Base-by-base conservation (phyloP, 2,888 invertebrate genomes). In the Melitaea athalia region DNA sequence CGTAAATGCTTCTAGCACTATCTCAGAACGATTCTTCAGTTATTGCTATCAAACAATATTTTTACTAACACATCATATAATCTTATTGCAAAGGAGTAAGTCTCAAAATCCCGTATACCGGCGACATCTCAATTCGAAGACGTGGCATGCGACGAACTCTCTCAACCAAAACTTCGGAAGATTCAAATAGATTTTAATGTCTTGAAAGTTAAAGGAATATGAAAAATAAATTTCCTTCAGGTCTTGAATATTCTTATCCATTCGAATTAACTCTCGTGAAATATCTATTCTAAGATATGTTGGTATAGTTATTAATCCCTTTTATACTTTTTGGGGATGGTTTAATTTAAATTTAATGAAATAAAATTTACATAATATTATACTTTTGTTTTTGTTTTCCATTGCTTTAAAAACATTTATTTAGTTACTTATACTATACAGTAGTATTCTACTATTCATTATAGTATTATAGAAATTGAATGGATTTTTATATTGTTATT, bases 1-100 rank as follows among this genome's bases (percentile, higher is more conserved):
- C 80, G 81, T 81, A 84, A 87, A 85, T 83, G 82, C 82, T 82
- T 78, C 69, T 77, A 81, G 77, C 82, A 77, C 70, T 81, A 79
- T 81, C 79, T 79, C 81, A 80, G 79, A 81, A 78, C 80, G 76
- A 84, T 81, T 81, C 79, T 77, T 59, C 74, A 17, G 5, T 71
- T n/a, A 77, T 65, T 71, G 59, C 61, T 60, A 67, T 63, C 43
- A 42, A 65, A 64, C 49, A 61, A 63, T 53, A 49, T 69, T 65
- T 24, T 14, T 14, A 43, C 33, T 24, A 52, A 24, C 57, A 45
- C 4, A 12, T 33, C 55, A 57, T 43, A 50, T 53, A 53, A n/a
- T 59, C 55, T 59, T 73, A 71, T 68, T 8, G 4, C 59, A 8
- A 55, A 10, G n/a, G 8, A 33, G 38, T 71, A 73, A 65, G 47